These are phyloP conservation scores for Aquatica leii DNA, from an alignment of 2,888 invertebrate genomes.

Conservation along the genomic window DNA sequence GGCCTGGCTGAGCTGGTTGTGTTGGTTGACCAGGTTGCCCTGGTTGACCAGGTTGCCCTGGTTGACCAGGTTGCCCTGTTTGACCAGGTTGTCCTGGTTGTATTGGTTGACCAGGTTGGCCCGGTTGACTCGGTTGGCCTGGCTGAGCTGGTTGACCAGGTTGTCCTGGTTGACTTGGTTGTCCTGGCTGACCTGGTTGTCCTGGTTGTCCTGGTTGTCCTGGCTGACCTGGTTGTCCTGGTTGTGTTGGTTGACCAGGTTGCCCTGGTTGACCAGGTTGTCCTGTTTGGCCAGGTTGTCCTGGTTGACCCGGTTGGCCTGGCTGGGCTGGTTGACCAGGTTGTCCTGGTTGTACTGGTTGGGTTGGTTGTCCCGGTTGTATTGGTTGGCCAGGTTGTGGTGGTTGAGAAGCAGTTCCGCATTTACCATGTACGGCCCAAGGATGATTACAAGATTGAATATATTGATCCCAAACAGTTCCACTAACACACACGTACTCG, in stretches of 20 bases:
- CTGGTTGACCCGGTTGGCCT: too few relatives aligned
- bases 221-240: too few relatives aligned
- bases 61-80: constrained; percentile 8
- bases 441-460: constrained; percentile 69
- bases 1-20: constrained; percentile 4
- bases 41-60: constrained; percentile 7
- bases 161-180: constrained; percentile 6
- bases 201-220: too few relatives aligned
- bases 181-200: not conserved
- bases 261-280: too few relatives aligned
- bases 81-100: constrained; percentile 12
- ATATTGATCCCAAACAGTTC: constrained; percentile 75
- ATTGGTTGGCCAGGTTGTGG: constrained; percentile 27
- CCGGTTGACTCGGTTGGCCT: not conserved
- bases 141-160: constrained; percentile 13
- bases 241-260: too few relatives aligned
- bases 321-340: too few relatives aligned
- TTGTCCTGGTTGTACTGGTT: too few relatives aligned
- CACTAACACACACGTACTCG: constrained; percentile 74
- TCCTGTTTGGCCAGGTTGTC: too few relatives aligned
- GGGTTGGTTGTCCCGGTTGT: too few relatives aligned
- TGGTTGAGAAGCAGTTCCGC: constrained; percentile 22
- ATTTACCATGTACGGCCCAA: constrained; percentile 60
- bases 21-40: constrained; percentile 5
- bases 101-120: not conserved